Percentiles rank a stretch among this genome's conserved stretches.
Conservation (phyloP, 2,797 vertebrate genomes). For the Sebastes iracundus region DNA sequence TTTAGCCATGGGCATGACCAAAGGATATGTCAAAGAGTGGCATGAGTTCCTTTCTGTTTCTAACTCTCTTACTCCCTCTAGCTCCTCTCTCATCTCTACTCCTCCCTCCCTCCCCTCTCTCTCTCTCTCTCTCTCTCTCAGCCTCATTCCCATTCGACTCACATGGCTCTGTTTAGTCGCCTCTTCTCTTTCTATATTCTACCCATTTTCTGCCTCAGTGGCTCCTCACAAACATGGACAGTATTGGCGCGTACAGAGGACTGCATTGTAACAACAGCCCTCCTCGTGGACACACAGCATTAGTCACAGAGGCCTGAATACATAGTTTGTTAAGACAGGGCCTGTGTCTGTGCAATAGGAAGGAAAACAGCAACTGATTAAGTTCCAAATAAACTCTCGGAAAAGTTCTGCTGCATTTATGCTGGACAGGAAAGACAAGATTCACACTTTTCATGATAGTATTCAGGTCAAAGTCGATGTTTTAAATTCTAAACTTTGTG, state of each 20-base stretch:
- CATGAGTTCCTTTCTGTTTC: background rate
- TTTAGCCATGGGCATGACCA: background rate
- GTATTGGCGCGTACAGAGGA: constrained; percentile 9
- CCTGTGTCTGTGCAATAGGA: background rate
- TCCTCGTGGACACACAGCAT: constrained; percentile 5
- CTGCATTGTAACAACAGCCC: constrained; percentile 1
- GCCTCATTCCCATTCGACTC: constrained; percentile 16
- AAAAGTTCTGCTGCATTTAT: background rate
- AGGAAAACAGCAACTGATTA: background rate
- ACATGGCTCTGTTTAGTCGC: constrained; percentile 15
- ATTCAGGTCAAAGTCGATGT: background rate
- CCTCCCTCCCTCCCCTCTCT: background rate
- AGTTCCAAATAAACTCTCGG: background rate
- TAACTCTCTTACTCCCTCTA: background rate
- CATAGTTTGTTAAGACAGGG: background rate
- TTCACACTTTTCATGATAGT: background rate
- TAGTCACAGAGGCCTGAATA: constrained; percentile 24
- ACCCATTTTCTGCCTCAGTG: constrained; percentile 47
- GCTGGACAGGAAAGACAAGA: background rate
- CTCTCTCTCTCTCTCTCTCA: background rate
- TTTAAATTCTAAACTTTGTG: background rate
- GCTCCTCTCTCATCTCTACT: background rate
- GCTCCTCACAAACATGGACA: constrained; percentile 42
- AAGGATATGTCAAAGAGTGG: background rate
- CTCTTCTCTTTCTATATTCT: constrained; percentile 32